A percentile compares a stretch with the other conserved stretches of the same genome.
Conservation (phyloP, 2,888 invertebrate species). For the Temnothorax rugatulus region DNA sequence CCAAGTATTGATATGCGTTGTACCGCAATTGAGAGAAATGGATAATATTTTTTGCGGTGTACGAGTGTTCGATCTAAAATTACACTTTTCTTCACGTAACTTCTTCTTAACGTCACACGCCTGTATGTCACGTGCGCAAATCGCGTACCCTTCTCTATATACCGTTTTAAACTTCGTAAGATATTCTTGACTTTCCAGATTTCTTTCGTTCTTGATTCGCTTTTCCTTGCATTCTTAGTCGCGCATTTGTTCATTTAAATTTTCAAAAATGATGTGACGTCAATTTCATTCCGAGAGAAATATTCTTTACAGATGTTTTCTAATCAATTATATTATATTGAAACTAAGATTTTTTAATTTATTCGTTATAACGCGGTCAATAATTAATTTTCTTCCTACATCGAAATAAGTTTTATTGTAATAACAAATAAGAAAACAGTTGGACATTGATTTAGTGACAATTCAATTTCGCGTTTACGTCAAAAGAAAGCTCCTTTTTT, state of each 20-base stretch:
- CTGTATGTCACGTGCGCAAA: not conserved
- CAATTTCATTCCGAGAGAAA: not conserved
- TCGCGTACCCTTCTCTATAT: not conserved
- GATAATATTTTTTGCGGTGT: not conserved
- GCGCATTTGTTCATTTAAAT: not conserved
- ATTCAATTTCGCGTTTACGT: not conserved
- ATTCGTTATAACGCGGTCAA: not conserved
- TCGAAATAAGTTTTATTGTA: not conserved
- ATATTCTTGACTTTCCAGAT: not conserved
- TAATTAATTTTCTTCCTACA: not conserved
- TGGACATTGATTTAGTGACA: not conserved
- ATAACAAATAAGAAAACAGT: not conserved
- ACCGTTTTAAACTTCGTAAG: constrained; percentile 5
- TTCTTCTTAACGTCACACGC: constrained; percentile 18
- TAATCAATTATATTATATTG: not conserved
- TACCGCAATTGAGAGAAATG: not conserved
- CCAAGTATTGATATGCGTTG: not conserved
- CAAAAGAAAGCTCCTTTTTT: not conserved
- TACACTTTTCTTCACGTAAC: constrained; percentile 24
- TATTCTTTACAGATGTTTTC: not conserved
- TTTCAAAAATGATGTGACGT: not conserved
- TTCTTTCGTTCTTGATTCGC: not conserved
- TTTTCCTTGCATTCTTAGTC: not conserved
- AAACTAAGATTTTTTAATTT: not conserved
- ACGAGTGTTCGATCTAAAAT: constrained; percentile 21